Evolutionary conservation across 37 sponge, comb jelly and placozoan genomes (phyloP).

Genomic region (Axinella damicornis): DNA sequence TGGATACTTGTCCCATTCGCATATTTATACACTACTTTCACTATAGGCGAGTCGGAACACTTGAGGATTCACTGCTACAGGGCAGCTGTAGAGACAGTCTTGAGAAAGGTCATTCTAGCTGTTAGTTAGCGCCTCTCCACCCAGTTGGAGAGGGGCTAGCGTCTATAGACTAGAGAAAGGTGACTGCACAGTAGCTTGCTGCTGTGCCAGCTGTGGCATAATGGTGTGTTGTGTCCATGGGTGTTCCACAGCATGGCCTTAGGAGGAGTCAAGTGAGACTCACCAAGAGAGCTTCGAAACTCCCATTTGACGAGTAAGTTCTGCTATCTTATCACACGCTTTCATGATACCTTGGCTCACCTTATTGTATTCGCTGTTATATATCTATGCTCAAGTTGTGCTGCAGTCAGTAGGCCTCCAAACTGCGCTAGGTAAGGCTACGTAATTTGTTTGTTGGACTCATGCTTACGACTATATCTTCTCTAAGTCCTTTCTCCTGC

Average conservation of each 20-base stretch:
- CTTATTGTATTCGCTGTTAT: background rate
- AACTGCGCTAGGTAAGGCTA: constrained; percentile 27
- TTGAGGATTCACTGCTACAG: constrained; percentile 75
- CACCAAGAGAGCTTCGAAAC: constrained; percentile 61
- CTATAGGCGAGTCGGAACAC: constrained; percentile 8
- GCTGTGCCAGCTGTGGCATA: no score
- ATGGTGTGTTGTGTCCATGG: constrained; percentile 9
- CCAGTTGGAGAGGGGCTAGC: no score
- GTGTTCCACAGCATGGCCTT: constrained; percentile 48
- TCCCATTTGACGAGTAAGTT: constrained; percentile 67
- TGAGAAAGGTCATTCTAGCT: constrained; percentile 58
- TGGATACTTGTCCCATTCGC: background rate
- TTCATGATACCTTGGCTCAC: no score
- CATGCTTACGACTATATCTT: background rate
- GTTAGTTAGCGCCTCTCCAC: no score
- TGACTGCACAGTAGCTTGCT: no score
- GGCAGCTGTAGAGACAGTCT: constrained; percentile 70
- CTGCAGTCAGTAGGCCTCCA: constrained; percentile 31
- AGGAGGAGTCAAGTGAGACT: constrained; percentile 60
- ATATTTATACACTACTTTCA: background rate
- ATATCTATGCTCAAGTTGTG: constrained; percentile 52
- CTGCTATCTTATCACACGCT: no score
- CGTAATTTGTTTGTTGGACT: background rate
- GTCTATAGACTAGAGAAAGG: no score
- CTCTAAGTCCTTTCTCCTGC: background rate